These are phyloP conservation scores for Beroe forskalii DNA, from an alignment of 37 sponge, comb jelly and placozoan species.

Conservation along the genomic window DNA sequence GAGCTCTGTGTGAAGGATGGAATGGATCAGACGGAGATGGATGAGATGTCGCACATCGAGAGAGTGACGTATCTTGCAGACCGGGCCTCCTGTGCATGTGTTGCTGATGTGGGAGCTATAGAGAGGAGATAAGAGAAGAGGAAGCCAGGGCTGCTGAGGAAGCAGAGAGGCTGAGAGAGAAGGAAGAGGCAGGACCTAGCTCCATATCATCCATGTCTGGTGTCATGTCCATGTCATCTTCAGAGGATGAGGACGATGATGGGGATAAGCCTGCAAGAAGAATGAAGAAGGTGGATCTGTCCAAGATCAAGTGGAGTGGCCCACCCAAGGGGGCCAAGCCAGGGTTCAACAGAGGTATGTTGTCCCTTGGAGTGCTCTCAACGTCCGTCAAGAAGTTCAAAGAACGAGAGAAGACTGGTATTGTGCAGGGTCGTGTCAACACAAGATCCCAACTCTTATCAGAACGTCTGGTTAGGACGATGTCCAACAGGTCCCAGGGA, in stretches of 20 bases:
- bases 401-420: slow-evolving; percentile 23
- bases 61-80: neutral
- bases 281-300: slow-evolving; percentile 34
- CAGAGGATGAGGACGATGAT: slow-evolving; percentile 10
- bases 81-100: slow-evolving; percentile 10
- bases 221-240: slow-evolving; percentile 10
- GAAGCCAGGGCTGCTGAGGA: slow-evolving; percentile 24
- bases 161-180: neutral
- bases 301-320: slow-evolving; percentile 43
- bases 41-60: slow-evolving; percentile 34
- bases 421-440: slow-evolving; percentile 8
- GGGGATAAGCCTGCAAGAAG: neutral
- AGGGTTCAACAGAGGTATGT: slow-evolving; percentile 5
- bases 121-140: slow-evolving; percentile 14
- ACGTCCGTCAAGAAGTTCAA: slow-evolving; percentile 59
- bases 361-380: slow-evolving; percentile 26
- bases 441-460: slow-evolving; percentile 14
- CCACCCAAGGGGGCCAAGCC: slow-evolving; percentile 36
- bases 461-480: slow-evolving; percentile 28
- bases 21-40: neutral
- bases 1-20: neutral
- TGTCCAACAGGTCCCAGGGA: neutral
- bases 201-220: neutral
- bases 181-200: neutral
- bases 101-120: neutral